These are phyloP conservation scores for Folsomia candida DNA, from an alignment of 2,888 invertebrate species.

Conservation along the genomic window DNA sequence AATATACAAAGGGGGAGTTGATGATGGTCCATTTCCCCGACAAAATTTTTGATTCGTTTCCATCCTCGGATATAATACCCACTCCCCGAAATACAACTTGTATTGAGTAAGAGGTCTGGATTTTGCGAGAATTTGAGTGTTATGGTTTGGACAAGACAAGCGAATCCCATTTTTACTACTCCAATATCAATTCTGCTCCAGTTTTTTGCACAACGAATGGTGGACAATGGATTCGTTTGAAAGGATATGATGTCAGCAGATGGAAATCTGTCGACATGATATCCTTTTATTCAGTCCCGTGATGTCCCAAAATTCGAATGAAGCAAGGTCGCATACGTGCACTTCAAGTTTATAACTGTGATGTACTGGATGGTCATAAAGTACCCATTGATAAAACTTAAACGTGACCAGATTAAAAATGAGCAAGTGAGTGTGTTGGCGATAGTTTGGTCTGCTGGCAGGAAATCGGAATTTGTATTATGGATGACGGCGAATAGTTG, in stretches of 20 bases:
- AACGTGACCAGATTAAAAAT: constrained; percentile 22
- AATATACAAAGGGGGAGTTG: not conserved
- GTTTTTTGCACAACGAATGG: not conserved
- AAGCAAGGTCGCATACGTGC: constrained; percentile 4
- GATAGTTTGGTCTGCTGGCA: too few species aligned
- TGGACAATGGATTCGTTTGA: constrained; percentile 3
- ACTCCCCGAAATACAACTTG: too few species aligned
- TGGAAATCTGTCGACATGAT: too few species aligned
- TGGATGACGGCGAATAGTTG: constrained; percentile 3
- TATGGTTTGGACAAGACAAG: not conserved
- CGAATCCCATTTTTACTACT: not conserved
- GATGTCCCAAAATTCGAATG: constrained; percentile 1
- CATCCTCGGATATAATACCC: too few species aligned
- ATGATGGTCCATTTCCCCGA: not conserved
- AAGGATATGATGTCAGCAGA: too few species aligned
- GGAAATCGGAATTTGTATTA: constrained; percentile 2
- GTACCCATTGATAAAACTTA: constrained; percentile 27
- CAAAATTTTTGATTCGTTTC: not conserved
- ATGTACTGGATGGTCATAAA: not conserved
- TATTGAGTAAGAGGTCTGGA: not conserved
- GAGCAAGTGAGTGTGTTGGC: not conserved
- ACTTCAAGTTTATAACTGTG: constrained; percentile 7
- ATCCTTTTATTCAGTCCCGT: too few species aligned
- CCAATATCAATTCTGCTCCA: not conserved
- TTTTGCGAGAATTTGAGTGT: constrained; percentile 4